Base-by-base conservation (phyloP, 2,797 vertebrate species). In the Orientallactaga sibirica region DNA sequence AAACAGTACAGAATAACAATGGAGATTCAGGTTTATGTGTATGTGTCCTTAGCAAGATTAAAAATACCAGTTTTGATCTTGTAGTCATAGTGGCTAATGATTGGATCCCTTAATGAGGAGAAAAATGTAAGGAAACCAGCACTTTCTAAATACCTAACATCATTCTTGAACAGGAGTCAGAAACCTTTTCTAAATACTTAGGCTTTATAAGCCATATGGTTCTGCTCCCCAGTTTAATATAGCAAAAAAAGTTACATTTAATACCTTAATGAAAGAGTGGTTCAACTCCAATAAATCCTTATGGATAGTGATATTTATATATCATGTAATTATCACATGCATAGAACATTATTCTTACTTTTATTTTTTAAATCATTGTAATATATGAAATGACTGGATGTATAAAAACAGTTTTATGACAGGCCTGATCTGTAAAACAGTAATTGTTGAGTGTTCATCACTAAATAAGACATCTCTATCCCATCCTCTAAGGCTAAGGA, bases 311-410 rank as follows among this genome's bases (percentile, higher is more conserved):
- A 91, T 84, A 93, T 79, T 7, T 86, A 83, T 68, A 74, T 81
- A 61, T n/a, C 8, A 67, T 37, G 4, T 82, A 29, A 77, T 81
- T 55, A 29, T 41, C 48, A 66, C 3, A 3, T 75, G 43, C 29
- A 87, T 24, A 61, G 12, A 71, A 70, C 70, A 87, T 52, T 90
- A 64, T 68, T 61, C 68, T 61, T 82, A 61, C 80, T 93, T 84
- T 89, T 2, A 88, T 58, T 92, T 70, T 89, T 87, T 18, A n/a
- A 86, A 43, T 43, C 3, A 81, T 87, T 87, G 77, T n/a, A 68
- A 79, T 61, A 48, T 89, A 25, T 61, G 18, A 91, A 94, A 66
- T 0, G 11, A 79, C 27, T 90, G 37, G n/a, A 0, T 90, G 2
- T 70, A 82, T 22, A 68, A 55, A 95, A 77, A 77, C 22, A 74